Evolutionary conservation across 2,888 invertebrate genomes (phyloP).

Genomic region (Ditylenchus weischeri): DNA sequence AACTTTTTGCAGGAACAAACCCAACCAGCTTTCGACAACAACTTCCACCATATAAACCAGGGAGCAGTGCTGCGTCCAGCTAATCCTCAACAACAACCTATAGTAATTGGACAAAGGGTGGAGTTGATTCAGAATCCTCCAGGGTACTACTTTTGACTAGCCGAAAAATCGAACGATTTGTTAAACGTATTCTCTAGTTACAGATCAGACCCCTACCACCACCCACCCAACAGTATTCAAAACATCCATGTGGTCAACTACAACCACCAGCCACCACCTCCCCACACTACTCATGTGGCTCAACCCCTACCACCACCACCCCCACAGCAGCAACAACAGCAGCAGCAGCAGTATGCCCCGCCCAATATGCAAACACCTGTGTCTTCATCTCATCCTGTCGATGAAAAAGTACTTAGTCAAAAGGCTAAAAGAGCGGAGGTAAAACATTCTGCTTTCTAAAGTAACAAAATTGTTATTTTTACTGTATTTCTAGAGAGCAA

Average conservation of each 20-base stretch:
- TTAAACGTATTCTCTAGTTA: too few relatives aligned
- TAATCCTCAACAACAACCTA: background rate
- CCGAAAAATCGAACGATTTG: too few relatives aligned
- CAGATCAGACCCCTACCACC: background rate
- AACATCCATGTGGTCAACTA: conserved; percentile 10
- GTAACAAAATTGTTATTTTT: too few relatives aligned
- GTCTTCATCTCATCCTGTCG: conserved; percentile 10
- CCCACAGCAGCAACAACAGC: conserved; percentile 12
- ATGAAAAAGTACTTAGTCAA: conserved; percentile 19
- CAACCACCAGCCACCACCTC: conserved; percentile 1
- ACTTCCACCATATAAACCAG: conserved; percentile 7
- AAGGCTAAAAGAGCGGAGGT: conserved; percentile 24
- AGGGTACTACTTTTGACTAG: too few relatives aligned
- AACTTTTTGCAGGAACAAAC: background rate
- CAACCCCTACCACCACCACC: conserved; percentile 10
- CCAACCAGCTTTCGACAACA: conserved; percentile 8
- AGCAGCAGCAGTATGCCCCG: conserved; percentile 1
- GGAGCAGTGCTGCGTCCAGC: conserved; percentile 6
- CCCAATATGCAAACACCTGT: background rate
- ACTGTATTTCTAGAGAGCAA: too few relatives aligned
- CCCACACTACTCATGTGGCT: background rate
- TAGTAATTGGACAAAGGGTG: background rate
- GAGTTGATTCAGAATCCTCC: conserved; percentile 3
- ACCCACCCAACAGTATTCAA: conserved; percentile 16
- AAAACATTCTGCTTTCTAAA: too few relatives aligned